These are phyloP conservation scores for Indri indri DNA, from an alignment of 2,113 vertebrate genomes.

Conservation along the genomic window DNA sequence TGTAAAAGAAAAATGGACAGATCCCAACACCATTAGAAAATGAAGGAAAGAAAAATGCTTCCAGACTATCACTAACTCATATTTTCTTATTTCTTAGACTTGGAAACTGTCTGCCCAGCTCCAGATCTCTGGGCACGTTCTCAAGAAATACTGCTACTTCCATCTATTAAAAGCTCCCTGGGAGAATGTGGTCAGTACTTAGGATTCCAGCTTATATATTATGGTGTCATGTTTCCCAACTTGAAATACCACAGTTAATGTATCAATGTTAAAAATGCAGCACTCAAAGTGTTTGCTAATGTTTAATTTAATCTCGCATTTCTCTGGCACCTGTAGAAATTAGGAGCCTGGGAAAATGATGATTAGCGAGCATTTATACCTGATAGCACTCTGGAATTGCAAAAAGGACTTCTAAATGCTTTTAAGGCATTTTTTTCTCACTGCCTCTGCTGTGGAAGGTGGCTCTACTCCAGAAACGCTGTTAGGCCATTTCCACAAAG, in stretches of 20 bases:
- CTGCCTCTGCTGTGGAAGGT: background rate
- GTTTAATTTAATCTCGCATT: background rate
- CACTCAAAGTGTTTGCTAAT: background rate
- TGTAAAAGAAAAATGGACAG: background rate
- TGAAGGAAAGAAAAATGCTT: background rate
- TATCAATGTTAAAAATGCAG: background rate
- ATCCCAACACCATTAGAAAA: background rate
- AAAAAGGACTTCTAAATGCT: background rate
- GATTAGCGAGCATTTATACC: background rate
- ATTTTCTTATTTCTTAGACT: background rate
- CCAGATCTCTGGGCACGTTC: background rate
- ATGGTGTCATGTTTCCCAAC: background rate
- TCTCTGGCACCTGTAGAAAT: constrained; percentile 17
- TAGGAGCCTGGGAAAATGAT: background rate
- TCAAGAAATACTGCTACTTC: background rate
- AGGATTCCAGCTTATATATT: background rate
- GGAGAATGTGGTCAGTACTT: background rate
- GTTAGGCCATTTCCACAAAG: background rate
- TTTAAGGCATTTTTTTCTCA: background rate
- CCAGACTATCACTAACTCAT: background rate
- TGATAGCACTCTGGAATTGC: background rate
- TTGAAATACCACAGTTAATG: background rate
- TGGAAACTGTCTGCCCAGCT: background rate
- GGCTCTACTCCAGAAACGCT: background rate
- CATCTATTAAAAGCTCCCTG: background rate